Percentiles rank a stretch among this genome's conserved stretches.
Evolutionary conservation across 2,797 vertebrate genomes (phyloP).

Genomic region (Schizothorax lantsangensis): DNA sequence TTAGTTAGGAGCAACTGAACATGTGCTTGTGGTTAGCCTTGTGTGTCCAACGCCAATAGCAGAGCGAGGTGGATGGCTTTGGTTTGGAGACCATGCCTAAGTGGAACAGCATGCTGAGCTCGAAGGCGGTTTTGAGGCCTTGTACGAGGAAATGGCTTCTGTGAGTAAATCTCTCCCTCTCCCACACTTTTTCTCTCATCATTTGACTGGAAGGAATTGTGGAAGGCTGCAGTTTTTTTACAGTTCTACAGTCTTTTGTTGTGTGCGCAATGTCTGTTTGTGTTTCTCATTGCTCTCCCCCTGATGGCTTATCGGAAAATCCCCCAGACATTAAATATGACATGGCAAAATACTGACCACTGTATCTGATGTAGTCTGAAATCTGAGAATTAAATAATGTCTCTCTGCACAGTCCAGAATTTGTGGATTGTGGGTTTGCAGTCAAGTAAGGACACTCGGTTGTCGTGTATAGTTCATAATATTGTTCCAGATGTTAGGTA

Average conservation of each 20-base stretch:
- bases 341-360: constrained; percentile 1
- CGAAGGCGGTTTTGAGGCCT: constrained; percentile 67
- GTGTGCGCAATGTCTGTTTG: constrained; percentile 15
- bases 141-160: constrained; percentile 77
- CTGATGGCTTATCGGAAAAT: constrained; percentile 1
- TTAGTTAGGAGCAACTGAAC: constrained; percentile 82
- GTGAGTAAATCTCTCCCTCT: constrained; percentile 67
- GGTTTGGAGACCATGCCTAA: constrained; percentile 73
- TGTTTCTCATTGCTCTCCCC: not conserved
- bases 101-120: constrained; percentile 78
- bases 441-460: constrained; percentile 15
- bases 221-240: constrained; percentile 4
- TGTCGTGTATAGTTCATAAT: not conserved
- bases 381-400: constrained; percentile 4
- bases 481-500: constrained; percentile 1
- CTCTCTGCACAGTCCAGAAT: not conserved
- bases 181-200: constrained; percentile 23
- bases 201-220: constrained; percentile 13
- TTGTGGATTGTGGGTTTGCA: constrained; percentile 1
- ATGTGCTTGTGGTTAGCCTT: constrained; percentile 82
- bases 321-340: constrained; percentile 9
- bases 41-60: constrained; percentile 64
- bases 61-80: constrained; percentile 49
- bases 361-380: constrained; percentile 14
- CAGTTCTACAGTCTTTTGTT: constrained; percentile 19